Conservation (phyloP, 2,888 invertebrate genomes). For the Chloroclystis v-ata region DNA sequence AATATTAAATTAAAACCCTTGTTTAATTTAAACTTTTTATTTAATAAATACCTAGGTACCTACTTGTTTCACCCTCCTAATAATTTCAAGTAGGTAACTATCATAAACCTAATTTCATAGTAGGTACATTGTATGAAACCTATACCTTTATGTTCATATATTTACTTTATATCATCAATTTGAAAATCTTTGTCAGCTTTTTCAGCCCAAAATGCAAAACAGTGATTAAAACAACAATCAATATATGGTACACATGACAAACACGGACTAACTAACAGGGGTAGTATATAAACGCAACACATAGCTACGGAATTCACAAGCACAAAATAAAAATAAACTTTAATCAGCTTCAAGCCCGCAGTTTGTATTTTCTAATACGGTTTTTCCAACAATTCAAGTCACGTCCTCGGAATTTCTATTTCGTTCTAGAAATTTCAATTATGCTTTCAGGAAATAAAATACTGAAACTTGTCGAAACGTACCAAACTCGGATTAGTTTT, state of each 20-base stretch:
- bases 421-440: background rate
- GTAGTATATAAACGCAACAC: background rate
- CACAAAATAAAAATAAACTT: too few relatives aligned
- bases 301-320: background rate
- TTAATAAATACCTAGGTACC: too few relatives aligned
- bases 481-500: background rate
- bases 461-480: background rate
- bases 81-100: too few relatives aligned
- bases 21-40: too few relatives aligned
- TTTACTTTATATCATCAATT: background rate
- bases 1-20: too few relatives aligned
- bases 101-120: too few relatives aligned
- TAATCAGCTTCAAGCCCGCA: too few relatives aligned
- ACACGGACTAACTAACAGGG: slow-evolving; percentile 21
- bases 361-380: background rate
- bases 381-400: slow-evolving; percentile 1
- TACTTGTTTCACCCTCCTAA: too few relatives aligned
- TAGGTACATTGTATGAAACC: too few relatives aligned
- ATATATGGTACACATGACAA: slow-evolving; percentile 25
- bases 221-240: slow-evolving; percentile 17
- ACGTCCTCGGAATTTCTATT: slow-evolving; percentile 1
- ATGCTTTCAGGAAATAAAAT: background rate
- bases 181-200: background rate
- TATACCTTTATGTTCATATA: too few relatives aligned
- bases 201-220: background rate